Conservation (phyloP, 2,797 vertebrate genomes). For the Euthynnus affinis region DNA sequence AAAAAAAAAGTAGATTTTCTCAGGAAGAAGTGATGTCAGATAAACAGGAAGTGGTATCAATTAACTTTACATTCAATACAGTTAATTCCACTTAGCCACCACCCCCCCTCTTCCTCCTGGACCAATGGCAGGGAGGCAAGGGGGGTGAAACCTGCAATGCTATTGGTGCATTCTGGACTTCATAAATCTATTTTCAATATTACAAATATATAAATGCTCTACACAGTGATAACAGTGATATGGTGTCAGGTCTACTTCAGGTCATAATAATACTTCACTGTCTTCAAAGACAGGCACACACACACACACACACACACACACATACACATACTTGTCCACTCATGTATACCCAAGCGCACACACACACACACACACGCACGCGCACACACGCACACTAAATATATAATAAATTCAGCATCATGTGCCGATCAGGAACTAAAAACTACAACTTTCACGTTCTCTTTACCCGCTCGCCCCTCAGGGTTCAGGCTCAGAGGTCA, state of each 20-base stretch:
- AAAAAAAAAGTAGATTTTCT: slow-evolving; percentile 61
- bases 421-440: slow-evolving; percentile 37
- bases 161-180: slow-evolving; percentile 76
- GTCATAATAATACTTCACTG: slow-evolving; percentile 72
- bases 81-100: slow-evolving; percentile 73
- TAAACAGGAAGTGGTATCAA: slow-evolving; percentile 75
- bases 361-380: slow-evolving; percentile 8
- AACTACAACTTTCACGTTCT: slow-evolving; percentile 39
- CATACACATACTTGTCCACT: background rate
- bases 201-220: slow-evolving; percentile 81
- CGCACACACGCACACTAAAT: slow-evolving; percentile 28
- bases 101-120: slow-evolving; percentile 37
- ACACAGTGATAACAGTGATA: slow-evolving; percentile 73
- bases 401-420: slow-evolving; percentile 51
- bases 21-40: slow-evolving; percentile 63
- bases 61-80: slow-evolving; percentile 86
- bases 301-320: too few relatives aligned
- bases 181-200: slow-evolving; percentile 77
- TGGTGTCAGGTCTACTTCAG: slow-evolving; percentile 76
- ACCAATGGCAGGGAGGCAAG: slow-evolving; percentile 57
- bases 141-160: slow-evolving; percentile 59
- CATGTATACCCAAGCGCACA: too few relatives aligned
- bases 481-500: slow-evolving; percentile 30
- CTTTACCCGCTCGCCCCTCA: background rate
- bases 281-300: slow-evolving; percentile 35